Evolutionary conservation across 2,888 invertebrate genomes (phyloP).

Genomic region (Trachelus tabidus): DNA sequence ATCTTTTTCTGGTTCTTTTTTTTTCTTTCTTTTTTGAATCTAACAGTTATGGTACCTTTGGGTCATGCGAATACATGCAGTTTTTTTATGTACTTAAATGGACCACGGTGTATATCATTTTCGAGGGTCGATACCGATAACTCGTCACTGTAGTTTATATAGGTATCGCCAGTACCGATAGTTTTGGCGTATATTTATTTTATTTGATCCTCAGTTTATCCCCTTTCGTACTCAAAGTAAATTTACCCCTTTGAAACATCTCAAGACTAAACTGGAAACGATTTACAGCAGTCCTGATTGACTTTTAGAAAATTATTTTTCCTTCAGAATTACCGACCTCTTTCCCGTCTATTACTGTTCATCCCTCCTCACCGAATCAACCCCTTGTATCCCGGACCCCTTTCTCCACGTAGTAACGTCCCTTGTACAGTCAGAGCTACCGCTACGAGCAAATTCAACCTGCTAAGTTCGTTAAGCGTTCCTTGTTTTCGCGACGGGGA

Average conservation of each 20-base stretch:
- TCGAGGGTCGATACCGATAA: not conserved
- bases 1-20: not conserved
- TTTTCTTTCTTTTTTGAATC: not conserved
- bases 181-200: not conserved
- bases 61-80: not conserved
- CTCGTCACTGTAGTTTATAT: not conserved
- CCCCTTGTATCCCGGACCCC: not conserved
- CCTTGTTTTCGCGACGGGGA: conserved; percentile 54
- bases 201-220: not conserved
- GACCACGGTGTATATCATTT: not conserved
- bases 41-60: not conserved
- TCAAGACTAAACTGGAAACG: not conserved
- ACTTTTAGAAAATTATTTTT: conserved; percentile 63
- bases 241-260: not conserved
- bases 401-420: not conserved
- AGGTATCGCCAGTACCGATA: not conserved
- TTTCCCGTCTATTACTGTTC: not conserved
- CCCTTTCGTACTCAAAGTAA: not conserved
- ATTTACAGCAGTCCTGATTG: conserved; percentile 19
- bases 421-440: not conserved
- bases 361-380: not conserved
- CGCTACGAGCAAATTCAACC: conserved; percentile 2
- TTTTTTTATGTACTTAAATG: not conserved
- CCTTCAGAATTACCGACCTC: conserved; percentile 57
- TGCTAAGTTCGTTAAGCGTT: conserved; percentile 61